A percentile compares a stretch with the other conserved stretches of the same genome.
Evolutionary conservation across 2,797 vertebrate genomes (phyloP).

Genomic region (Petrocephalus sullivani): DNA sequence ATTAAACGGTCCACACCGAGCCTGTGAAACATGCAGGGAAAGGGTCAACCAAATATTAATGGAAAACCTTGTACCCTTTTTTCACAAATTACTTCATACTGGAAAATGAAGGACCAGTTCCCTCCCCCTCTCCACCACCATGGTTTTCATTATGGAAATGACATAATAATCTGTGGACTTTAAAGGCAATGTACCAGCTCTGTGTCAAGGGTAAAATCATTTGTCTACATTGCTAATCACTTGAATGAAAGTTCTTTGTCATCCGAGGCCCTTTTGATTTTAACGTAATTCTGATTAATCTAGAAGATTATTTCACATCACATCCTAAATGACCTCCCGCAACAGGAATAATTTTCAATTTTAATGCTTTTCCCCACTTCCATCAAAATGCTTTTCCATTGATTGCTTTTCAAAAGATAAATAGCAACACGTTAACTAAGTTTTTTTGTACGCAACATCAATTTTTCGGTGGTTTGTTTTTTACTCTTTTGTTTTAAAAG

Average conservation of each 20-base stretch:
- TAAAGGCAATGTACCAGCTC: constrained; percentile 12
- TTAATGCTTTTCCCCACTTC: constrained; percentile 10
- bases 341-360: constrained; percentile 16
- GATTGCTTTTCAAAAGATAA: neutral
- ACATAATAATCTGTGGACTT: constrained; percentile 21
- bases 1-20: constrained; percentile 9
- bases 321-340: neutral
- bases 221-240: constrained; percentile 17
- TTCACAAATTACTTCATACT: constrained; percentile 10
- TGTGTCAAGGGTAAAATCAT: constrained; percentile 4
- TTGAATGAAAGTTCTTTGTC: constrained; percentile 11
- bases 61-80: neutral
- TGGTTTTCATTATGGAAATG: constrained; percentile 15
- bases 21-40: neutral
- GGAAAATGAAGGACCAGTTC: neutral
- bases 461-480: neutral
- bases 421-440: neutral
- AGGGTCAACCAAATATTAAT: constrained; percentile 21
- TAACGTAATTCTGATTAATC: constrained; percentile 13
- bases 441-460: neutral
- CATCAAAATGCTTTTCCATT: neutral
- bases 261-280: constrained; percentile 14
- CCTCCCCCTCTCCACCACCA: neutral
- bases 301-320: constrained; percentile 19
- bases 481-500: neutral